Base-by-base conservation (phyloP, 1,140 invertebrate genomes). In the Archegozetes longisetosus region DNA sequence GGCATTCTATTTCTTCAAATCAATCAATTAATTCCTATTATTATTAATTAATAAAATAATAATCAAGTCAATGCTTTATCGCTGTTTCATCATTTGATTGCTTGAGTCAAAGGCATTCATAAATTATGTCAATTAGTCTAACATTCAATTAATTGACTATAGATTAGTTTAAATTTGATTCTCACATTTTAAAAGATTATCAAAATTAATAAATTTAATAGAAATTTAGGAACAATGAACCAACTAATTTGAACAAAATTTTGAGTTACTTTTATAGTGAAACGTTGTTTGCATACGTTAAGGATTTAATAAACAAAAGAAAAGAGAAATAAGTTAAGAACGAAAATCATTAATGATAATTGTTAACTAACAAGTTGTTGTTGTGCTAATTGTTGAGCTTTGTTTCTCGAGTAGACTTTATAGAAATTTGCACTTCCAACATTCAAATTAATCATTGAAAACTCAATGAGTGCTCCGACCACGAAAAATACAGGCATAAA, bases 401-500 rank as follows among this genome's bases (percentile, higher is more conserved):
- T 25, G 17, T 58, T 58, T 25, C 24, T 14, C 3, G 24, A 23
- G 23, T 58, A 58, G 22, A 58, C 57, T 1, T 40, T 23, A 46
- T 58, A 58, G n/a, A 58, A 58, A 25, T 58, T 47, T n/a, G 50
- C 47, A 2, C 17, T 22, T 24, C 23, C 23, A 20, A 58, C 20
- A 13, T 26, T 14, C 57, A 49, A 49, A 17, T 58, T 24, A 23
- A 58, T 58, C 57, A 58, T 58, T 13, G 26, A 3, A 51, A 50
- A 58, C 25, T 58, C 57, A 2, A 49, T 29, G 14, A 17, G 14
- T 9, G 57, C 57, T 20, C 57, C 57, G 6, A 29, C 22, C 9
- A 24, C 57, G 32, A 58, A 58, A 24, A 58, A 58, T 50, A 40
- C n/a, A 17, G 57, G 57, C 47, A 58, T 20, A 53, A 49, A 58